phyloP scores from a whole-genome alignment of 2,113 vertebrate species.

The Pipra filicauda region DNA sequence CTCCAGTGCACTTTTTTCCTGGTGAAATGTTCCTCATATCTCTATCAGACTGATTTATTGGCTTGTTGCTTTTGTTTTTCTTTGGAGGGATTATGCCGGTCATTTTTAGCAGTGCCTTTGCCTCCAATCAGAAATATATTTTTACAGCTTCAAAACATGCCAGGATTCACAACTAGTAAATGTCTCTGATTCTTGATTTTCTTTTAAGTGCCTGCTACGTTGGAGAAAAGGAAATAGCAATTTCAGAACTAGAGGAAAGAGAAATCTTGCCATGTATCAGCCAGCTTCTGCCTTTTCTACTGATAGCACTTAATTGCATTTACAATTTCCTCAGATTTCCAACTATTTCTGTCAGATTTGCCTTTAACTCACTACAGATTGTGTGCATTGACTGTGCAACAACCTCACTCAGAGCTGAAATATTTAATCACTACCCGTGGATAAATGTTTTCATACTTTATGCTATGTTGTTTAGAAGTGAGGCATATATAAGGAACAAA shows the following conservation, averaged over 20 bases:
- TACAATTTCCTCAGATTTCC: slow-evolving; percentile 60
- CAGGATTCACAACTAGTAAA: slow-evolving; percentile 39
- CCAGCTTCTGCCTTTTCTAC: slow-evolving; percentile 23
- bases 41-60: not conserved
- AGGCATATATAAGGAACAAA: slow-evolving; percentile 79
- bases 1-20: not conserved
- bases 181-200: not conserved
- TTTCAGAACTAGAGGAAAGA: not conserved
- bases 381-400: slow-evolving; percentile 52
- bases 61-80: slow-evolving; percentile 38
- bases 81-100: not conserved
- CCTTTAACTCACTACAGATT: slow-evolving; percentile 54
- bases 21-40: not conserved
- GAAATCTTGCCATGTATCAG: slow-evolving; percentile 13
- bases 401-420: slow-evolving; percentile 52
- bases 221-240: not conserved
- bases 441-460: slow-evolving; percentile 79
- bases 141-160: not conserved
- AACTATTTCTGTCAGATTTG: slow-evolving; percentile 65
- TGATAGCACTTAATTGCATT: slow-evolving; percentile 53
- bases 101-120: not conserved
- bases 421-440: slow-evolving; percentile 69
- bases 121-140: not conserved
- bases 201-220: not conserved
- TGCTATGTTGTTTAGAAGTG: slow-evolving; percentile 70